phyloP scores from a whole-genome alignment of 37 sponge, comb jelly and placozoan genomes.

The Crambe crambe region DNA sequence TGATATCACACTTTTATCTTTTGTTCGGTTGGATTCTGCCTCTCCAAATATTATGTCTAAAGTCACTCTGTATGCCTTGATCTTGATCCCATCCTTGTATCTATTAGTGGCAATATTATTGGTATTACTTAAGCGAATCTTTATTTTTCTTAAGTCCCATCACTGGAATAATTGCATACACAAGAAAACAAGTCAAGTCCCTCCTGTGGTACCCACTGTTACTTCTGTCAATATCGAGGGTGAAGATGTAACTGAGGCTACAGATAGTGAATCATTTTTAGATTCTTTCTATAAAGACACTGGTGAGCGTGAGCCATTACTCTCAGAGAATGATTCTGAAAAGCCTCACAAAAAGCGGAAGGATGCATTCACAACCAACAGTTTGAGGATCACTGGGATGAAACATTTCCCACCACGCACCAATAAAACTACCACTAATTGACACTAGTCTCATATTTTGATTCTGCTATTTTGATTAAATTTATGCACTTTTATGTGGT shows the following conservation, averaged over 20 bases:
- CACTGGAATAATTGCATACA: too few species aligned
- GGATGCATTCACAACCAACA: not conserved
- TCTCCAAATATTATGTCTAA: not conserved
- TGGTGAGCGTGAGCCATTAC: constrained; percentile 1
- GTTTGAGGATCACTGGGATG: not conserved
- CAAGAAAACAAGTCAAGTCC: not conserved
- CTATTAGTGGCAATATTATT: not conserved
- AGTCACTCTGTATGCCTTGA: not conserved
- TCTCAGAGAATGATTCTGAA: not conserved
- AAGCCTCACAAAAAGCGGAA: not conserved
- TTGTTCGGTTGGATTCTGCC: not conserved
- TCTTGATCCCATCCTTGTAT: not conserved
- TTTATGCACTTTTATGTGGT: too few species aligned
- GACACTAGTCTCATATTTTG: too few species aligned
- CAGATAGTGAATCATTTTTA: not conserved
- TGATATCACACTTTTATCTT: constrained; percentile 1
- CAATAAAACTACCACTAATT: not conserved
- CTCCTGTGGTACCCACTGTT: not conserved
- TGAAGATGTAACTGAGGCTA: not conserved
- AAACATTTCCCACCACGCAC: not conserved
- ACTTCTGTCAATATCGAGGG: not conserved
- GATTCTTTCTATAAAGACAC: not conserved
- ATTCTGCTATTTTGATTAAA: too few species aligned
- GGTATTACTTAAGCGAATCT: not conserved
- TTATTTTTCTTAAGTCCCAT: too few species aligned